These are phyloP conservation scores for Tipula helvola DNA, from an alignment of 2,888 invertebrate genomes.

Conservation along the genomic window DNA sequence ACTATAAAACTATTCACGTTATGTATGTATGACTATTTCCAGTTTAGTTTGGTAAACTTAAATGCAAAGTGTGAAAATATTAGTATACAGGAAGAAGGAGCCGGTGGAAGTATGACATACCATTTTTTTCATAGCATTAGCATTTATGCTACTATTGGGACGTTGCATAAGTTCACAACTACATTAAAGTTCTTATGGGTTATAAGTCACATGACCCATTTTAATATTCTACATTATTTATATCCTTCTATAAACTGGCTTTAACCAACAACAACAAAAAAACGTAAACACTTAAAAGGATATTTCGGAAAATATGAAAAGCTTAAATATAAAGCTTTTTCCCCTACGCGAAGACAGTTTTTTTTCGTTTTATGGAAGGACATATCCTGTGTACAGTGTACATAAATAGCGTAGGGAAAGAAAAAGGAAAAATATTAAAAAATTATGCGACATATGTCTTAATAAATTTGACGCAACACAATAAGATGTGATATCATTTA, in stretches of 20 bases:
- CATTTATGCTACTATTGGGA: neutral
- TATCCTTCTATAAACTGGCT: neutral
- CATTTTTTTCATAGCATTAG: neutral
- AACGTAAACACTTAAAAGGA: neutral
- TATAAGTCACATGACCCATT: neutral
- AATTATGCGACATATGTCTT: slow-evolving; percentile 4
- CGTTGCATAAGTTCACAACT: neutral
- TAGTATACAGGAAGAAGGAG: neutral
- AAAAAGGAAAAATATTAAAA: neutral
- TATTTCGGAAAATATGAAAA: neutral
- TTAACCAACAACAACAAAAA: neutral
- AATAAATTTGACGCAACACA: slow-evolving; percentile 4
- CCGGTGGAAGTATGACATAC: neutral
- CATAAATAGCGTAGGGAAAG: neutral
- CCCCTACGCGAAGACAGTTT: neutral
- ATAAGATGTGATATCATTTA: slow-evolving; percentile 4
- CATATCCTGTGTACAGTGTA: neutral
- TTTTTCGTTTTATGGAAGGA: neutral
- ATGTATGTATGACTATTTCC: neutral
- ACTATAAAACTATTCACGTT: neutral
- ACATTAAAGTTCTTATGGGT: neutral
- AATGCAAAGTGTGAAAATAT: neutral
- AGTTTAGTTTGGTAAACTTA: neutral
- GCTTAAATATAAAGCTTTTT: neutral
- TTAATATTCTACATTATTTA: neutral